Evolutionary conservation across 2,797 vertebrate species (phyloP).

Genomic region (Periparus ater): DNA sequence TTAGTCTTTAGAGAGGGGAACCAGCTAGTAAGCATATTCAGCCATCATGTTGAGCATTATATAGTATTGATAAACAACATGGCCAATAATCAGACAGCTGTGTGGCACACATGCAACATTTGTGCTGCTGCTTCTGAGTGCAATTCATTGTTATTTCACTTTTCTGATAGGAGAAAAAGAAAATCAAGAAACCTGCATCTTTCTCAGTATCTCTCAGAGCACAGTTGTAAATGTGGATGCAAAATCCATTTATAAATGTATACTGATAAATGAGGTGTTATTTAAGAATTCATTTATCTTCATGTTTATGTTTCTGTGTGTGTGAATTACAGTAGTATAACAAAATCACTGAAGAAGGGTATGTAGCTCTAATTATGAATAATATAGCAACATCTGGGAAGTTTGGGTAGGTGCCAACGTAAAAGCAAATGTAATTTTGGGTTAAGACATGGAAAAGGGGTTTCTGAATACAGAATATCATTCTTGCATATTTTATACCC

Average conservation of each 20-base stretch:
- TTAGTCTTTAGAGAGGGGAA: not conserved
- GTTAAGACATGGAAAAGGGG: not conserved
- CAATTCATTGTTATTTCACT: not conserved
- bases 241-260: not conserved
- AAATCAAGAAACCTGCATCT: not conserved
- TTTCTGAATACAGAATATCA: constrained; percentile 4
- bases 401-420: not conserved
- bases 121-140: not conserved
- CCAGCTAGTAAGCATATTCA: not conserved
- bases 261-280: not conserved
- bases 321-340: not conserved
- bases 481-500: not conserved
- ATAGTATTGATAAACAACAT: not conserved
- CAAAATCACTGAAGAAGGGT: not conserved
- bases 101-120: not conserved
- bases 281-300: not conserved
- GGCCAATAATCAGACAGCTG: not conserved
- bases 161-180: not conserved
- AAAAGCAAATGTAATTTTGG: not conserved
- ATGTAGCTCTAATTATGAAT: not conserved
- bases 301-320: not conserved
- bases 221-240: not conserved
- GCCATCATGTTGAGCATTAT: not conserved
- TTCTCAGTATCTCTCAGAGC: not conserved
- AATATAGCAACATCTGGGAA: constrained; percentile 36